A percentile compares a stretch with the other conserved stretches of the same genome.
Conservation (phyloP, 2,888 invertebrate species). For the Cerastis leucographa region DNA sequence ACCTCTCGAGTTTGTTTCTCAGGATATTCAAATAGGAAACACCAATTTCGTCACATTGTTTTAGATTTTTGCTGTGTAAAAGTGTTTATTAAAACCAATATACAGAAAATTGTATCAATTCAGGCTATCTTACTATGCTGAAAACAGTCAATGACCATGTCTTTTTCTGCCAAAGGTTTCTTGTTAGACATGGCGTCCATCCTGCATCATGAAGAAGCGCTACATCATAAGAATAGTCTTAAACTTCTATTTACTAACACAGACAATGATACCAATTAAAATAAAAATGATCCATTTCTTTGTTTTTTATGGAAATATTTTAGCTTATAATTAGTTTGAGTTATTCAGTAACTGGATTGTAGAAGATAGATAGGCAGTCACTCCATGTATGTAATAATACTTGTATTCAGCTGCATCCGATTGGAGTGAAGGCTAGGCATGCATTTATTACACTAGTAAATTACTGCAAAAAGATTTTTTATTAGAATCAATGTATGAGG, state of each 20-base stretch:
- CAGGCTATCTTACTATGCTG: neutral
- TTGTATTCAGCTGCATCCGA: neutral
- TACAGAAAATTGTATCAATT: neutral
- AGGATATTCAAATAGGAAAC: neutral
- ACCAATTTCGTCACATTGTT: neutral
- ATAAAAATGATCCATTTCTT: neutral
- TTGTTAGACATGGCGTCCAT: neutral
- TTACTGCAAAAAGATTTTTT: neutral
- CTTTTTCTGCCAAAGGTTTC: neutral
- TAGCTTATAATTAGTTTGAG: neutral
- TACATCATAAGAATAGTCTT: neutral
- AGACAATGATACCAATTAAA: neutral
- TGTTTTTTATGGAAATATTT: neutral
- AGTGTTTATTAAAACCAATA: neutral
- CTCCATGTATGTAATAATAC: neutral
- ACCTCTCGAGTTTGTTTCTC: neutral
- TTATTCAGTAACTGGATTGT: neutral
- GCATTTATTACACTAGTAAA: neutral
- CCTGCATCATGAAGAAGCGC: neutral
- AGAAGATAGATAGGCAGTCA: neutral
- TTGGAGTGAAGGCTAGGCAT: neutral
- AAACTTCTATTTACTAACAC: neutral
- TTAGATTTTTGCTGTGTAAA: neutral
- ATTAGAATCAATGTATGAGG: neutral
- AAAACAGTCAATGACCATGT: neutral